Base-by-base conservation (phyloP, 1,140 invertebrate species). In the Drosophila subpulchrella region DNA sequence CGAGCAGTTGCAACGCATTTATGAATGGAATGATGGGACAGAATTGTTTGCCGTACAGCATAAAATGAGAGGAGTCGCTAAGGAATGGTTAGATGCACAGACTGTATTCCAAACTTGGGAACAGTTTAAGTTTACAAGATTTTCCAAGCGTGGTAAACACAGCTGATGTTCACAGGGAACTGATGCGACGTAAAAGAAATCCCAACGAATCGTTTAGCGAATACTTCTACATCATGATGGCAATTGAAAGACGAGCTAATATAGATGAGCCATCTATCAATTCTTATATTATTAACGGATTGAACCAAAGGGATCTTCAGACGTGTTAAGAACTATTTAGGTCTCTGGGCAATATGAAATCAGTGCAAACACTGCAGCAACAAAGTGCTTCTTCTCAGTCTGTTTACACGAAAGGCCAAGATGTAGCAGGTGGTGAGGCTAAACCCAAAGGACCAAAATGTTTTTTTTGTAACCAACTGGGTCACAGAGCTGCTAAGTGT, bases 241-340 rank as follows among this genome's bases (percentile, higher is more conserved):
- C 39, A 42, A 42, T 42, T 12, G 39, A n/a, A 42, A n/a, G 39
- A 15, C 13, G n/a, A 7, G n/a, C 39, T 6, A 42, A 42, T 6
- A 42, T 42, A 6, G n/a, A 42, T 15, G 39, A n/a, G n/a, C n/a
- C n/a, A n/a, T n/a, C n/a, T n/a, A n/a, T n/a, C n/a, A n/a, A n/a
- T n/a, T n/a, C n/a, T 4, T 34, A 34, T 7, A 34, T 34, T 34
- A 34, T 8, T 34, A 34, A 34, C 32, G 32, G 6, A 34, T 7
- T 34, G 4, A 34, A 34, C 8, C 32, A 6, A 8, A 34, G 7
- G 1, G 32, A 34, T 6, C 39, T 41, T 5, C n/a, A 6, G 6
- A 42, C 41, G n/a, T 42, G 41, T 15, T 42, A n/a, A 15, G n/a
- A 42, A 42, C 41, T 42, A n/a, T n/a, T n/a, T n/a, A n/a, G n/a